Evolutionary conservation across 2,888 invertebrate genomes (phyloP), one percentile per base, ranked within the genome.

Genomic region (Eumerus sabulonum): DNA sequence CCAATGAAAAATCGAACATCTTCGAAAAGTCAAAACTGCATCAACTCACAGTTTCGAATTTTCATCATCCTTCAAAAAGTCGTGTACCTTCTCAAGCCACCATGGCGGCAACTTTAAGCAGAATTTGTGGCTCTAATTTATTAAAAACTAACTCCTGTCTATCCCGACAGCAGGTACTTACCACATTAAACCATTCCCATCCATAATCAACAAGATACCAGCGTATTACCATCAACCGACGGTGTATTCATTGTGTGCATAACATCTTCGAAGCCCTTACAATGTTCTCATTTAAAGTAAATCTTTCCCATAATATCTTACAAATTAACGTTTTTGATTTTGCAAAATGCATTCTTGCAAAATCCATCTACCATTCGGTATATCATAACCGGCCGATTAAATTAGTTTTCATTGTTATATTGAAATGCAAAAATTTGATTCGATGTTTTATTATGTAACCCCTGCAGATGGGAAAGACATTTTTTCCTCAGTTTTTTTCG

Each of bases 81-180:
- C 83, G 73, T 84, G 82, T 84, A 83, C 83, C 82, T 83, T 84
- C 84, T 86, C 83, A 85, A 86, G 86, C 91, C 92, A 95, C 93
- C 92, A 96, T 96, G 96, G 95, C 95, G 92, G 94, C 94, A 90
- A 92, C 93, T 90, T 93, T 95, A 90, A 94, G 95, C 91, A 93
- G 95, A 91, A 93, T 95, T 92, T 95, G 93, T 91, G 94, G 94
- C 91, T 93, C 94, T 89, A 93, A 93, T 90, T 92, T 96, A 90
- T 92, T 96, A 87, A 95, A 93, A 92, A 91, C 93, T 85, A 92
- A 91, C 90, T 92, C 92, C 90, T 90, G 90, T 85, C 85, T 92
- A 87, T 90, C 92, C 87, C 89, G 92, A 86, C 92, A 92, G 89
- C 95, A 95, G 93, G 95, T 89, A 86, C 84, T 84, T 57, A 62